A percentile compares a stretch with the other conserved stretches of the same genome.
Conservation (phyloP, 2,113 vertebrate genomes). For the Oophaga pumilio region DNA sequence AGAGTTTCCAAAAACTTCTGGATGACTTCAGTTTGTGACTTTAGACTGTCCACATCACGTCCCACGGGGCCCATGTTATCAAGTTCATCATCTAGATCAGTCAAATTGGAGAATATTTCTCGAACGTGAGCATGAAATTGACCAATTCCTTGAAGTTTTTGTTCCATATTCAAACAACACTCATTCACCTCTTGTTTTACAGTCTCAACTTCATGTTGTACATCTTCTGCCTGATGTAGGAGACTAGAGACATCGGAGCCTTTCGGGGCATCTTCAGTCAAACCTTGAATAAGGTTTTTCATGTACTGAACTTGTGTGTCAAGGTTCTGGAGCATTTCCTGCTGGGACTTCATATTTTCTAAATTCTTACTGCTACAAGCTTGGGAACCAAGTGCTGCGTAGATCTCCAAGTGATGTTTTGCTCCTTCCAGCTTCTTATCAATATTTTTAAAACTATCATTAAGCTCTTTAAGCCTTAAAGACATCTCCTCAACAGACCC, state of each 20-base stretch:
- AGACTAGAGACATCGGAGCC: constrained; percentile 79
- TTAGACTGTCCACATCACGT: constrained; percentile 88
- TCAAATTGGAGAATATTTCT: constrained; percentile 91
- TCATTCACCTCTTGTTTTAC: constrained; percentile 85
- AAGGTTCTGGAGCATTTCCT: constrained; percentile 84
- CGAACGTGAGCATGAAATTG: constrained; percentile 87
- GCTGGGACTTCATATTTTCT: constrained; percentile 88
- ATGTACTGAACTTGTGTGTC: constrained; percentile 91
- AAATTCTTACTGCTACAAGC: constrained; percentile 95
- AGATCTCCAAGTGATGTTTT: constrained; percentile 92
- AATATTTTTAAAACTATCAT: constrained; percentile 88
- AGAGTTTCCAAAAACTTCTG: constrained; percentile 82
- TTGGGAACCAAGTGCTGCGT: constrained; percentile 91
- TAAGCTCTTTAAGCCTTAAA: constrained; percentile 91
- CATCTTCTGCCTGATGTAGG: constrained; percentile 77
- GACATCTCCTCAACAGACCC: constrained; percentile 90
- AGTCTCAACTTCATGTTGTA: constrained; percentile 80
- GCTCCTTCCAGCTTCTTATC: constrained; percentile 92
- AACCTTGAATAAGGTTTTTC: constrained; percentile 84
- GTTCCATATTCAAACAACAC: constrained; percentile 84
- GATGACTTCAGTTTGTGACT: constrained; percentile 89
- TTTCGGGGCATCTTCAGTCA: constrained; percentile 86
- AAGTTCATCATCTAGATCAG: constrained; percentile 92
- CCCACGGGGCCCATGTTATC: constrained; percentile 89
- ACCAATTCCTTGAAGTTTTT: constrained; percentile 89